Percentiles rank a stretch among this genome's conserved stretches.
Conservation (phyloP, 2,888 invertebrate species). For the Cheiracanthium punctorium region DNA sequence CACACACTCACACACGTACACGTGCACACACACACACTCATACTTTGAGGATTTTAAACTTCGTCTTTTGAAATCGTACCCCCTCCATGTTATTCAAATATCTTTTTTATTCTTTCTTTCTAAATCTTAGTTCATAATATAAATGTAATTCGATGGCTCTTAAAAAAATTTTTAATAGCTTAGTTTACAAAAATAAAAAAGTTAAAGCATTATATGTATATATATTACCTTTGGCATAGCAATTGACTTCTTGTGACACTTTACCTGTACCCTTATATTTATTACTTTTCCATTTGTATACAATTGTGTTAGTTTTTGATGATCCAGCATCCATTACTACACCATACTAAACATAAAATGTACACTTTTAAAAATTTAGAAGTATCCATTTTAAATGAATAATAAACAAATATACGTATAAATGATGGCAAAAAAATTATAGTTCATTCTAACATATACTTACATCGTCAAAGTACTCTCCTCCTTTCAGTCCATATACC, state of each 20-base stretch:
- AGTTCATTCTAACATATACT: slow-evolving; percentile 41
- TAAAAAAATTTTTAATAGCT: too few species aligned
- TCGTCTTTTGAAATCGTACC: too few species aligned
- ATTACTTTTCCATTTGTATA: slow-evolving; percentile 78
- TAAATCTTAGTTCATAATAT: too few species aligned
- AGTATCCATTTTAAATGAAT: neutral
- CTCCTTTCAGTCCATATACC: slow-evolving; percentile 67
- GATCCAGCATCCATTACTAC: slow-evolving; percentile 79
- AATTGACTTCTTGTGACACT: slow-evolving; percentile 73
- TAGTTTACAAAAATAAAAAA: too few species aligned
- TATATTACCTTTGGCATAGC: slow-evolving; percentile 73
- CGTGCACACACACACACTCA: too few species aligned
- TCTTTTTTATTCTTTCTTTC: too few species aligned
- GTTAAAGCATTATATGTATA: too few species aligned
- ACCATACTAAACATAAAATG: slow-evolving; percentile 76
- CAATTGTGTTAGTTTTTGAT: slow-evolving; percentile 77
- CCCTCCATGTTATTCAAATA: too few species aligned
- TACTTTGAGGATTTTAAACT: too few species aligned
- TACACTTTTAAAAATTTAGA: too few species aligned
- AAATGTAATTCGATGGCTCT: too few species aligned
- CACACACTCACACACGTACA: too few species aligned
- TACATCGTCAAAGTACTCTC: slow-evolving; percentile 68
- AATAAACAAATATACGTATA: neutral
- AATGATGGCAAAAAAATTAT: neutral
- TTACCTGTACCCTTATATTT: slow-evolving; percentile 77